phyloP scores from a whole-genome alignment of 2,888 invertebrate genomes.

The Schizotus pectinicornis region DNA sequence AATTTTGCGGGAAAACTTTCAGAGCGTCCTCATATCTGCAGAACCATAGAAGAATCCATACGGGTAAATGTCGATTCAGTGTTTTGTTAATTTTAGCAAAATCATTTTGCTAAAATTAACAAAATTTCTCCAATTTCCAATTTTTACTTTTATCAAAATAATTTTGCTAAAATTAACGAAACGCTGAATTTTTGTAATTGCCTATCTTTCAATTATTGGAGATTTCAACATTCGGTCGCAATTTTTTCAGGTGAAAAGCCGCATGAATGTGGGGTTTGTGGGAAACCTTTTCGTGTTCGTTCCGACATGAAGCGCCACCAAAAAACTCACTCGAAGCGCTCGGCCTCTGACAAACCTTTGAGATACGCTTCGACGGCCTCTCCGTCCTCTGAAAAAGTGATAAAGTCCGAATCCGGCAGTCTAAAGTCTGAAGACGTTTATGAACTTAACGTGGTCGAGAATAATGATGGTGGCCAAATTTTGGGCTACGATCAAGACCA shows the following conservation, averaged over 20 bases:
- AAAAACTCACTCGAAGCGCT: conserved; percentile 67
- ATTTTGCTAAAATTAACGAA: no score
- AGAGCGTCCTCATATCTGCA: conserved; percentile 85
- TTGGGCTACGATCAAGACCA: conserved; percentile 48
- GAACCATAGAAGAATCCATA: conserved; percentile 84
- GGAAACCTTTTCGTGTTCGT: conserved; percentile 81
- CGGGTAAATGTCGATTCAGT: conserved; percentile 62
- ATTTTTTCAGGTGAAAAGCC: conserved; percentile 72
- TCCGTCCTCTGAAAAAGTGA: conserved; percentile 14
- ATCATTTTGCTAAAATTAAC: no score
- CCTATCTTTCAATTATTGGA: no score
- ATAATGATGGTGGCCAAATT: conserved; percentile 52
- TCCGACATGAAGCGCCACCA: conserved; percentile 84
- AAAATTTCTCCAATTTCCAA: no score
- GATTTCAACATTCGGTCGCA: no score
- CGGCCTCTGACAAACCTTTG: conserved; percentile 45
- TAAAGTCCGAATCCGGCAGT: conserved; percentile 30
- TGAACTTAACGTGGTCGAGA: conserved; percentile 43
- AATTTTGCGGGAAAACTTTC: conserved; percentile 83
- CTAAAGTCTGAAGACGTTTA: conserved; percentile 39
- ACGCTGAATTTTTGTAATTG: no score
- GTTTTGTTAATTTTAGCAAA: conserved; percentile 7
- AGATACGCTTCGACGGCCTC: conserved; percentile 28
- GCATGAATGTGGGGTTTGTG: conserved; percentile 76
- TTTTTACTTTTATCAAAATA: no score